A percentile compares a stretch with the other conserved stretches of the same genome.
phyloP scores from a whole-genome alignment of 2,113 vertebrate species.

The Hylia prasina region DNA sequence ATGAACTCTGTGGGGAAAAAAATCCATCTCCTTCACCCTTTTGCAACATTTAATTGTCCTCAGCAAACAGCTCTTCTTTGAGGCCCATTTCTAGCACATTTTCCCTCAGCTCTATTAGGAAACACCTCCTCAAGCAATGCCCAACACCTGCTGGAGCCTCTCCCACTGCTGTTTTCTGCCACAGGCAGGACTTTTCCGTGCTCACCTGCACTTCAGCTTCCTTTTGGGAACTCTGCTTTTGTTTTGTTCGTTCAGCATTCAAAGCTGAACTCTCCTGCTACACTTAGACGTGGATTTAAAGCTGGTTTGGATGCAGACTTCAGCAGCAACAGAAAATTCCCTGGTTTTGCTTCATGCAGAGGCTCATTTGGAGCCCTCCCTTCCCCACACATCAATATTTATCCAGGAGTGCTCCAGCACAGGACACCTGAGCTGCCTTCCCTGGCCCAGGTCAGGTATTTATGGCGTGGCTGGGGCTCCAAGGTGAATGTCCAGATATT shows the following conservation, averaged over 20 bases:
- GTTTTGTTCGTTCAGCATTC: background rate
- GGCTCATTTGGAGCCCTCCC: rapidly evolving
- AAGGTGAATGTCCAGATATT: background rate
- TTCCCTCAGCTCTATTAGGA: rapidly evolving
- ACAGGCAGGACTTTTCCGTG: rapidly evolving
- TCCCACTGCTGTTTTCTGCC: background rate
- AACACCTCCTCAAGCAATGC: rapidly evolving
- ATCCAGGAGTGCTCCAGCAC: background rate
- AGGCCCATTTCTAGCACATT: background rate
- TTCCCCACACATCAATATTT: background rate
- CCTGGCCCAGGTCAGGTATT: background rate
- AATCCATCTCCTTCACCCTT: background rate
- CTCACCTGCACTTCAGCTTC: background rate
- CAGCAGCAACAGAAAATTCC: background rate
- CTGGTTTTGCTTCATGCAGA: background rate
- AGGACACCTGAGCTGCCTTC: background rate
- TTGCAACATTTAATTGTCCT: background rate
- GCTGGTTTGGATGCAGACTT: background rate
- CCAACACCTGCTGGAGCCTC: rapidly evolving
- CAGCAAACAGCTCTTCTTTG: background rate
- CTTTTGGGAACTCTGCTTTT: background rate
- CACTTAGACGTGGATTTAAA: background rate
- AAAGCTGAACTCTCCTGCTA: background rate
- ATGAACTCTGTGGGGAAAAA: background rate
- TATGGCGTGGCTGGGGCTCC: background rate